phyloP scores from a whole-genome alignment of 2,113 vertebrate species.

The Petrocephalus zakoni region DNA sequence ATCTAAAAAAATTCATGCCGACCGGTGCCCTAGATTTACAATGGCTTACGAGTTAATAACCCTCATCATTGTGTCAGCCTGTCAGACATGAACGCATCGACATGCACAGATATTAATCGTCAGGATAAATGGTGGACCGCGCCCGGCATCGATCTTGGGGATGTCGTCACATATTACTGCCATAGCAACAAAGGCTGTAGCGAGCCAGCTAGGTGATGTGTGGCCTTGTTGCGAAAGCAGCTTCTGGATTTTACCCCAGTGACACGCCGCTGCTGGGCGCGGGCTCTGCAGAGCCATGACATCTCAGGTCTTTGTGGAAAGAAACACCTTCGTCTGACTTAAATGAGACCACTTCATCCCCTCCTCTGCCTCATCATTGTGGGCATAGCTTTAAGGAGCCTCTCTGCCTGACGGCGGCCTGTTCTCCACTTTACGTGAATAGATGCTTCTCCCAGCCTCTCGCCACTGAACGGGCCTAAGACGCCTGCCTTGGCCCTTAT shows the following conservation, averaged over 20 bases:
- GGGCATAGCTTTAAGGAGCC: background rate
- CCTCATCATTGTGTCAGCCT: background rate
- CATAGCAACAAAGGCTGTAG: background rate
- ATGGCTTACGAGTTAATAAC: background rate
- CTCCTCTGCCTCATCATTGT: background rate
- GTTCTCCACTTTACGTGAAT: background rate
- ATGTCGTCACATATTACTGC: background rate
- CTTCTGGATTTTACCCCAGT: conserved; percentile 12
- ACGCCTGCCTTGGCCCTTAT: background rate
- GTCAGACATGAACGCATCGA: background rate
- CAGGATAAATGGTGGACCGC: background rate
- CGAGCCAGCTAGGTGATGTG: background rate
- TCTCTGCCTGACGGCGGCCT: background rate
- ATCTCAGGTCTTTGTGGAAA: background rate
- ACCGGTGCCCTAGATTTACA: background rate
- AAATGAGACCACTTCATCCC: background rate
- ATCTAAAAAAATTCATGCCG: background rate
- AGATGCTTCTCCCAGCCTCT: background rate
- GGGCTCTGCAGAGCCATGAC: background rate
- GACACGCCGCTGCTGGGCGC: background rate
- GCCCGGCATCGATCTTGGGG: background rate
- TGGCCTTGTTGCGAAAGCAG: background rate
- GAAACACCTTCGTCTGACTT: background rate
- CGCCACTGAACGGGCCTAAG: too few species aligned
- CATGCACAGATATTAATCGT: background rate